A percentile compares a stretch with the other conserved stretches of the same genome.
Evolutionary conservation across 2,888 invertebrate genomes (phyloP).

Genomic region (Coelogynopora nodosa): DNA sequence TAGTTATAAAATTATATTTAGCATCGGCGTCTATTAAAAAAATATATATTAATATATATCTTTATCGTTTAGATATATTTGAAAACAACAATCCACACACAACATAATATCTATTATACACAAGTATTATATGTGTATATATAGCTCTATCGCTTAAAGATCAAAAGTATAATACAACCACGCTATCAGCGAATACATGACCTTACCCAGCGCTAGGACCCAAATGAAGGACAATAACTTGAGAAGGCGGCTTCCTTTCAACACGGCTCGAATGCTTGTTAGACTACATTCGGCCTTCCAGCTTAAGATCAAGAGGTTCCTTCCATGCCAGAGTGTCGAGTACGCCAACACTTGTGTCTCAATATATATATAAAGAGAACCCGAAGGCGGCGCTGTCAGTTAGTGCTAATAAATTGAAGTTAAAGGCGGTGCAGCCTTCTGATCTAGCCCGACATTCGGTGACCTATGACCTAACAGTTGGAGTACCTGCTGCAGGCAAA

Average conservation of each 20-base stretch:
- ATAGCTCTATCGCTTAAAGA: neutral
- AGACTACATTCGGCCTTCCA: neutral
- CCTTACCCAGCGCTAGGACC: neutral
- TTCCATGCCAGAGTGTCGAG: neutral
- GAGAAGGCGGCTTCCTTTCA: slow-evolving; percentile 21
- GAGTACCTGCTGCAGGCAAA: too few relatives aligned
- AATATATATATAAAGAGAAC: too few relatives aligned
- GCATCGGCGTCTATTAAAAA: too few relatives aligned
- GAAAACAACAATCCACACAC: too few relatives aligned
- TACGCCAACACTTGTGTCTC: too few relatives aligned
- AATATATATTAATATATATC: too few relatives aligned
- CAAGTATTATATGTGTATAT: too few relatives aligned
- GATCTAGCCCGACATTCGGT: neutral
- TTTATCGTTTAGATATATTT: too few relatives aligned
- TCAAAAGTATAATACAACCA: neutral
- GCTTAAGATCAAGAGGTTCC: neutral
- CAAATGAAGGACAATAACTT: neutral
- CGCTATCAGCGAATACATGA: neutral
- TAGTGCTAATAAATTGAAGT: neutral
- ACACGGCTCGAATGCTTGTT: neutral
- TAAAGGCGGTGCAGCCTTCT: neutral
- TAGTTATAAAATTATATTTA: too few relatives aligned
- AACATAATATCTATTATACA: too few relatives aligned
- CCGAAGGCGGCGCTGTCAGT: too few relatives aligned
- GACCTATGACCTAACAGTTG: neutral